Evolutionary conservation across 2,113 vertebrate genomes (phyloP), one percentile per base, ranked within the genome.

Genomic region (Tetrax tetrax): DNA sequence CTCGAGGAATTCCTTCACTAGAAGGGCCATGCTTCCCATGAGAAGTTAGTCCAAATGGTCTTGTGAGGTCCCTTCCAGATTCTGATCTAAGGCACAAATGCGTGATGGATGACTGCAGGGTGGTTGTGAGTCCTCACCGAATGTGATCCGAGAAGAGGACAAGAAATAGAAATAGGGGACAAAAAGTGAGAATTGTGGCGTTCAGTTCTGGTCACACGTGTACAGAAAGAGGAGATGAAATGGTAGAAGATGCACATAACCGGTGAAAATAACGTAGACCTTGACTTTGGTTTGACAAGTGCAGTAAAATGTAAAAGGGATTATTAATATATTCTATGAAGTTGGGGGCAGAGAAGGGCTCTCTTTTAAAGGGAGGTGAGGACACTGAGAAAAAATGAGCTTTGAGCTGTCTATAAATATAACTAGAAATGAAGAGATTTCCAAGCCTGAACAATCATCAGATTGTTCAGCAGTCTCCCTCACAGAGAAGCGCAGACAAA

Each of bases 251-350:
- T 4, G 3, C 50, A 59, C 57, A 16, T 54, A 63, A 37, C 8
- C 0, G 0, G 29, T 72, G 38, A 68, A 71, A 91, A 50, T 31
- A 35, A 41, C 0, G 2, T 14, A 45, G 47, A 3, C 5, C 3
- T 59, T 7, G 33, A 43, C 37, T 75, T 83, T 3, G 29, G 12
- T 63, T 83, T 94, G 71, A 23, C 28, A 50, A 68, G 51, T 0
- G 0, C 23, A 53, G 20, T 83, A n/a, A 64, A 76, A 71, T 45
- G 31, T 63, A 22, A 54, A 60, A 75, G 61, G 19, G 17, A 22
- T 80, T 41, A 43, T 83, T 81, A 61, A 53, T 37, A 37, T 38
- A 8, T 47, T 57, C 27, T 48, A 1, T 50, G 69, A 91, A 54
- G 19, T 14, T 6, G 4, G 16, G 10, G 19, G 9, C 16, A 66